These are phyloP conservation scores for Habropoda laboriosa DNA, from an alignment of 1,140 invertebrate genomes.

Conservation along the genomic window DNA sequence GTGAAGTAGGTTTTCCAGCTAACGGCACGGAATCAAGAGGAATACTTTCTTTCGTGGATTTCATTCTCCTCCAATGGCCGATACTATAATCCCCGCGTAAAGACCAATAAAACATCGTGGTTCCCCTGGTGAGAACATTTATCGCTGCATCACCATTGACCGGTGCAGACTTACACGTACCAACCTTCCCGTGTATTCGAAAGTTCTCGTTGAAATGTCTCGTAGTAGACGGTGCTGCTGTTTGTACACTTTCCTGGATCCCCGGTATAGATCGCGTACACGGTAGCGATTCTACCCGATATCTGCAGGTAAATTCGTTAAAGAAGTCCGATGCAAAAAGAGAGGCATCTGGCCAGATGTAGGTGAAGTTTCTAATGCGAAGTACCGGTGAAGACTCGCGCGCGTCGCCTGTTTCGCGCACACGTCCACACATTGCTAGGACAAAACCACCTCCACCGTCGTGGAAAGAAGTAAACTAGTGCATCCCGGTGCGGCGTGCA, in stretches of 20 bases:
- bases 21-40: conserved; percentile 38
- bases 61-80: background rate
- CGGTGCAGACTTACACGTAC: background rate
- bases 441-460: conserved; percentile 35
- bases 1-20: conserved; percentile 52
- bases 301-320: conserved; percentile 55
- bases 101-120: background rate
- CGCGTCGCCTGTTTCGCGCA: conserved; percentile 29
- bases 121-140: background rate
- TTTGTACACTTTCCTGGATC: conserved; percentile 7
- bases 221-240: too few species aligned
- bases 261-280: too few species aligned
- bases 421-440: background rate
- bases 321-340: conserved; percentile 54
- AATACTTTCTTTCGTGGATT: conserved; percentile 36
- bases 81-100: background rate
- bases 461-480: conserved; percentile 78
- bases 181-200: background rate
- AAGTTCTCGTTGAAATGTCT: background rate
- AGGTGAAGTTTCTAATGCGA: conserved; percentile 77
- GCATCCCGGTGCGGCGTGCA: conserved; percentile 72
- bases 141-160: background rate
- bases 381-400: conserved; percentile 41
- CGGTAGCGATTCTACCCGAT: too few species aligned
- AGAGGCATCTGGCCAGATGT: conserved; percentile 67